A percentile compares a stretch with the other conserved stretches of the same genome.
These are phyloP conservation scores for Lithobates sylvaticus DNA, from an alignment of 2,797 vertebrate species.

Conservation along the genomic window DNA sequence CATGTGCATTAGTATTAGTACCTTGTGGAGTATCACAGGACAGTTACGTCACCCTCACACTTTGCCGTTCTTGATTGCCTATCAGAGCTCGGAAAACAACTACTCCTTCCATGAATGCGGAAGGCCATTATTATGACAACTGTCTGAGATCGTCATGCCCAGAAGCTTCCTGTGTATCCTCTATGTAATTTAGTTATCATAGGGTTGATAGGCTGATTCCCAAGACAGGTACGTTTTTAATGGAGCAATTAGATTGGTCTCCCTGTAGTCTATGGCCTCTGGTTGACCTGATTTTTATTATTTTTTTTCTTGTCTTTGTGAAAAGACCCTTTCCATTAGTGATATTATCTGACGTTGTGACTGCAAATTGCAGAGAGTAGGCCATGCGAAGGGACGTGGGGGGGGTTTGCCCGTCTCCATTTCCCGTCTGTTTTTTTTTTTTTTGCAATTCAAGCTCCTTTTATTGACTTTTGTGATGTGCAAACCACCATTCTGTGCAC, in stretches of 20 bases:
- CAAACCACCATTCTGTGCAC: too few relatives aligned
- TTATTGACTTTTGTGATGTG: too few relatives aligned
- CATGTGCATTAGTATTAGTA: too few relatives aligned
- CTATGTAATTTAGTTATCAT: constrained; percentile 24
- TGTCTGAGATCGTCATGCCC: background rate
- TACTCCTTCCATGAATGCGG: too few relatives aligned
- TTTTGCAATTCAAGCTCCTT: too few relatives aligned
- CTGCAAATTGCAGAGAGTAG: background rate
- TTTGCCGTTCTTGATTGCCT: too few relatives aligned
- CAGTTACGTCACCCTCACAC: too few relatives aligned
- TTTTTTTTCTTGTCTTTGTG: background rate
- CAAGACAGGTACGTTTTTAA: constrained; percentile 26
- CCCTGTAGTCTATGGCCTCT: constrained; percentile 29
- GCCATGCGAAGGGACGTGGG: too few relatives aligned
- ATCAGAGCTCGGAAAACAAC: too few relatives aligned
- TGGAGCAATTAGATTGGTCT: constrained; percentile 29
- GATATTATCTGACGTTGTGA: background rate
- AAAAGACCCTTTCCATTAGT: background rate
- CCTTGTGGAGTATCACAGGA: too few relatives aligned
- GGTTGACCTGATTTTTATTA: background rate
- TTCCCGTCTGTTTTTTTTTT: too few relatives aligned
- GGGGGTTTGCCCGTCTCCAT: too few relatives aligned
- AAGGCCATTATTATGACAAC: background rate
- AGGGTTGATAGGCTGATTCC: constrained; percentile 6
- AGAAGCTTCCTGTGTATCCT: constrained; percentile 37